These are phyloP conservation scores for Nebria brevicollis DNA, from an alignment of 2,888 invertebrate genomes.

Conservation along the genomic window DNA sequence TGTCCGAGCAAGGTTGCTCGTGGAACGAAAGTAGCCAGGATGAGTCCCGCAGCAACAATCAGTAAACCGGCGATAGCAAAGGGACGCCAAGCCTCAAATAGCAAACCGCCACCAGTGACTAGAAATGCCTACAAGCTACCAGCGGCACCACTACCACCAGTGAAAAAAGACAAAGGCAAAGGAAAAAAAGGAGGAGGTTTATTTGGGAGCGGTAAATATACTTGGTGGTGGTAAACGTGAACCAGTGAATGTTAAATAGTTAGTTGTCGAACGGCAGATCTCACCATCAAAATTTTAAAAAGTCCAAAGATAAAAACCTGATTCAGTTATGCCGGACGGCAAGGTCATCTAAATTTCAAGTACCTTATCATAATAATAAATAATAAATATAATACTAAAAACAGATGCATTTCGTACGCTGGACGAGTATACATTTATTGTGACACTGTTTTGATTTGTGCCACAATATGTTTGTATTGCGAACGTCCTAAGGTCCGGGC, in stretches of 20 bases:
- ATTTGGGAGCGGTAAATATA: constrained; percentile 85
- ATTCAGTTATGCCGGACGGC: neutral
- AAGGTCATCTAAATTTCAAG: neutral
- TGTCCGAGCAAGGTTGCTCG: constrained; percentile 87
- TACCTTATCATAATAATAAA: neutral
- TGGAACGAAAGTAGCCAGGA: constrained; percentile 83
- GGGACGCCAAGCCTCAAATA: constrained; percentile 50
- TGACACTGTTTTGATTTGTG: constrained; percentile 3
- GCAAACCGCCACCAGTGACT: constrained; percentile 52
- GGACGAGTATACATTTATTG: neutral
- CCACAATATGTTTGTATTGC: neutral
- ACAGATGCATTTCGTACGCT: constrained; percentile 16
- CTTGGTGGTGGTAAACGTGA: constrained; percentile 78
- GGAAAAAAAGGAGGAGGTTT: constrained; percentile 77
- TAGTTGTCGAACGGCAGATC: neutral
- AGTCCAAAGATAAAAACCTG: neutral
- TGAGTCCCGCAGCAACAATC: constrained; percentile 64
- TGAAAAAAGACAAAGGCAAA: constrained; percentile 70
- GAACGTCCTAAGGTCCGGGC: constrained; percentile 18
- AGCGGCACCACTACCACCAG: constrained; percentile 57
- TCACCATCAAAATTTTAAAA: neutral
- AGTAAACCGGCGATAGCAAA: constrained; percentile 54
- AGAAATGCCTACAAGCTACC: constrained; percentile 40
- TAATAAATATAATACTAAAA: neutral
- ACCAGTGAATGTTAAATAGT: constrained; percentile 48